Conservation (phyloP, 2,888 invertebrate genomes). For the Drosophila phalerata region DNA sequence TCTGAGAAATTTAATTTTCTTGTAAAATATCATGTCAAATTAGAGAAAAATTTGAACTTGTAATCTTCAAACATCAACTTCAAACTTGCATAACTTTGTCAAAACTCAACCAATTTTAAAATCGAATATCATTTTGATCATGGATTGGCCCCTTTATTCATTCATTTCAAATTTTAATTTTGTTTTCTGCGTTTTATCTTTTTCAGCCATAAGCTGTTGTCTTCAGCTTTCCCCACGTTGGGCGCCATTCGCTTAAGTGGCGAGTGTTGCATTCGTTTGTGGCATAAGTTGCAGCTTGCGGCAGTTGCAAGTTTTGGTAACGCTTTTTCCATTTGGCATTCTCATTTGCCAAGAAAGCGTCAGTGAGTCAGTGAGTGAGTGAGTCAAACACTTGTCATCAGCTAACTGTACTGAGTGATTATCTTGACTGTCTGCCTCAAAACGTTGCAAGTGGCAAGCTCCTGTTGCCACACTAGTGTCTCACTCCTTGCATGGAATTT, state of each 20-base stretch:
- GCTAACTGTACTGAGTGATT: slow-evolving; percentile 66
- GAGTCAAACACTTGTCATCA: slow-evolving; percentile 61
- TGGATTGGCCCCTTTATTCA: no score
- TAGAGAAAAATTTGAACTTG: no score
- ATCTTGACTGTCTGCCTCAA: slow-evolving; percentile 60
- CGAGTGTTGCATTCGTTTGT: background rate
- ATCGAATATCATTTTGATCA: no score
- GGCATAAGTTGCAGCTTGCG: slow-evolving; percentile 7
- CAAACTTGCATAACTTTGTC: no score
- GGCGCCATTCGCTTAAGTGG: background rate
- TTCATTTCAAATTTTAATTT: no score
- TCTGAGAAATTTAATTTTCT: no score
- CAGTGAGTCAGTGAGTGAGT: slow-evolving; percentile 1
- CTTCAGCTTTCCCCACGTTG: background rate
- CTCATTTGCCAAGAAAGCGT: slow-evolving; percentile 32
- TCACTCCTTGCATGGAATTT: slow-evolving; percentile 10
- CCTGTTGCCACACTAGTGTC: no score
- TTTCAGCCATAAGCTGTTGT: background rate
- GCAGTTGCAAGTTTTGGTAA: slow-evolving; percentile 19
- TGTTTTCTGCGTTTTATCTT: background rate
- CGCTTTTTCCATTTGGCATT: slow-evolving; percentile 24
- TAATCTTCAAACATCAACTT: no score
- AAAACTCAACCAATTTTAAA: no score
- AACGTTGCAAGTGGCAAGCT: slow-evolving; percentile 21
- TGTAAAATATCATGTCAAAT: no score